A percentile compares a stretch with the other conserved stretches of the same genome.
phyloP scores from a whole-genome alignment of 2,797 vertebrate species.

The Urocyon cinereoargenteus region DNA sequence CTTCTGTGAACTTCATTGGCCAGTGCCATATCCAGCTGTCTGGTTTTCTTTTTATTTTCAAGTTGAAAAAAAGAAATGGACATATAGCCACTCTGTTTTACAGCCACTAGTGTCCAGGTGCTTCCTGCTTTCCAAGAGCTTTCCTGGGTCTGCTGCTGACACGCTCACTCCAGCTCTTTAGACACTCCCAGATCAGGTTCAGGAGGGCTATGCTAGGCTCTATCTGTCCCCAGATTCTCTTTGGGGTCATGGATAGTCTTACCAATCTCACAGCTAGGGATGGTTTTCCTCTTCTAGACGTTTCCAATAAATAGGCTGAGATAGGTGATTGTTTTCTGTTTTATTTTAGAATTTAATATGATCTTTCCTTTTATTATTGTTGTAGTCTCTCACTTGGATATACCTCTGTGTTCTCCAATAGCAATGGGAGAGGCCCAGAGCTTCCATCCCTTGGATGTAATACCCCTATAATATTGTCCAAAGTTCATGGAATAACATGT shows the following conservation, averaged over 20 bases:
- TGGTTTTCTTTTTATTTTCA: constrained; percentile 2
- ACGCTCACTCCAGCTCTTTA: neutral
- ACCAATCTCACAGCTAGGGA: neutral
- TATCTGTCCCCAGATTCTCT: neutral
- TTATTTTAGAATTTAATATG: constrained; percentile 16
- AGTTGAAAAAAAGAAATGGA: neutral
- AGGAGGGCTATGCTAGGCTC: neutral
- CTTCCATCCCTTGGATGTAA: neutral
- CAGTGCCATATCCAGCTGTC: neutral
- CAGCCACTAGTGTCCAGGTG: neutral
- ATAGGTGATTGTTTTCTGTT: neutral
- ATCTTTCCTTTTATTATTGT: neutral
- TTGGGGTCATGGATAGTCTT: neutral
- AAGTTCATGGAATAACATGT: neutral
- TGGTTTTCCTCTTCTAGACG: neutral
- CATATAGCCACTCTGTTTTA: neutral
- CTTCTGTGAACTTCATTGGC: neutral
- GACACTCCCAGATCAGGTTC: neutral
- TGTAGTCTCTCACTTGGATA: neutral
- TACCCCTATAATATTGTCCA: neutral
- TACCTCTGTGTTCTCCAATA: neutral
- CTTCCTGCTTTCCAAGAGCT: neutral
- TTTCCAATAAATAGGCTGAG: neutral
- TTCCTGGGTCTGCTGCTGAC: neutral
- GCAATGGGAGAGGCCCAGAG: neutral